Base-by-base conservation (phyloP, 2,797 vertebrate genomes). In the Paedocypris micromegethes region DNA sequence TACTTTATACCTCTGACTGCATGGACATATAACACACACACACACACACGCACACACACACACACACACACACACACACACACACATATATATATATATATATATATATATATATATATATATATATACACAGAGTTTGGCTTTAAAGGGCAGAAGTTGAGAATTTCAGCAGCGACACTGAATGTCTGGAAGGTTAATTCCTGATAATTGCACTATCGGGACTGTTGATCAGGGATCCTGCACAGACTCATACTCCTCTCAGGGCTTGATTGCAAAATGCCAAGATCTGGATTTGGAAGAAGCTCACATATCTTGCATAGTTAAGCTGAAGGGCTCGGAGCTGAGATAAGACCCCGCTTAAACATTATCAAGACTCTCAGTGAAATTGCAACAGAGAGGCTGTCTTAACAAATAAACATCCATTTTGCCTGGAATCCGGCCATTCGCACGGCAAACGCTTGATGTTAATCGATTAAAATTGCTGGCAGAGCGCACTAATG, bases 121-220 rank as follows among this genome's bases (percentile, higher is more conserved):
- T 23, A 23, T 23, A 23, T 23, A 23, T 1, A 23, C 23, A 23
- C 23, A 23, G 23, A 23, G 23, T 23, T 23, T 23, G 23, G 23
- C 23, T 23, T 58, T 75, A 64, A 69, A 58, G 64, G 59, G 44
- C 41, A 5, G 8, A 52, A 42, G 37, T 51, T 41, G 51, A 62
- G 50, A 51, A 61, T 59, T 58, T 54, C 60, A 54, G 42, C 9
- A 58, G 58, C 70, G 52, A 59, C 59, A 64, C 37, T 62, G 53
- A 42, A 47, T 51, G 58, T 75, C 62, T 71, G 59, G 66, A 73
- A 74, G 75, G 77, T 77, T 82, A 75, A 80, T 78, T 9, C 51
- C 53, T 66, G 69, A 73, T 83, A 80, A 78, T 75, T 76, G 59
- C 59, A 65, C 69, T 75, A 73, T 76, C 50, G 46, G 70, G 72